Base-by-base conservation (phyloP, 2,888 invertebrate genomes). In the Apantesis nais region DNA sequence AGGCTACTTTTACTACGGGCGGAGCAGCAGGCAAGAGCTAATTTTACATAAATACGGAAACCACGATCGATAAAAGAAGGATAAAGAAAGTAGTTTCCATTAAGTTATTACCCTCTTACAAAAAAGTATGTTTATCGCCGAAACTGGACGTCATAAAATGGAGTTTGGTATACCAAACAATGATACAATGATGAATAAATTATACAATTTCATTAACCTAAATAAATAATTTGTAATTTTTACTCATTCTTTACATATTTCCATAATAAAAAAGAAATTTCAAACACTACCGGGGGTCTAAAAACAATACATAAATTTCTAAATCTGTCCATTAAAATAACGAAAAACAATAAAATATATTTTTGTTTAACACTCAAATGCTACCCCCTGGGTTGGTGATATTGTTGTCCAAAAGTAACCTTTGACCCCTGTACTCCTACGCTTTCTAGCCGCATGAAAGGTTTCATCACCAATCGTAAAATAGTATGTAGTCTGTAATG, bases 241-340 rank as follows among this genome's bases (percentile, higher is more conserved):
- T 70, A 66, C 66, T 67, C 66, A 68, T 68, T 72, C 62, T 68
- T 66, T 58, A 72, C 62, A 65, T 25, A 65, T 65, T 52, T 29
- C 19, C 25, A 34, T 62, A 16, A 66, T 41, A 52, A 39, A 39
- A n/a, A 71, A 31, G 31, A 29, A 34, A 52, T 55, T 52, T 66
- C 39, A 39, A 66, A 70, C 71, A 73, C 82, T 73, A 79, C 41
- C 80, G 68, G 80, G 82, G 82, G 80, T 82, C 80, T 68, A 73
- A 70, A 68, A 67, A 60, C 72, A 71, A 77, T 73, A 75, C 67
- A 80, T 79, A 81, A 74, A 79, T 81, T 74, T n/a, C 60, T 70
- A 75, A 71, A 74, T 70, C 44, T 22, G 52, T 25, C 69, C 62
- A 74, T 79, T 79, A 75, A 75, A 75, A 71, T 71, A 65, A 68